phyloP scores from a whole-genome alignment of 2,888 invertebrate species.

The Rhyacophila evoluta region DNA sequence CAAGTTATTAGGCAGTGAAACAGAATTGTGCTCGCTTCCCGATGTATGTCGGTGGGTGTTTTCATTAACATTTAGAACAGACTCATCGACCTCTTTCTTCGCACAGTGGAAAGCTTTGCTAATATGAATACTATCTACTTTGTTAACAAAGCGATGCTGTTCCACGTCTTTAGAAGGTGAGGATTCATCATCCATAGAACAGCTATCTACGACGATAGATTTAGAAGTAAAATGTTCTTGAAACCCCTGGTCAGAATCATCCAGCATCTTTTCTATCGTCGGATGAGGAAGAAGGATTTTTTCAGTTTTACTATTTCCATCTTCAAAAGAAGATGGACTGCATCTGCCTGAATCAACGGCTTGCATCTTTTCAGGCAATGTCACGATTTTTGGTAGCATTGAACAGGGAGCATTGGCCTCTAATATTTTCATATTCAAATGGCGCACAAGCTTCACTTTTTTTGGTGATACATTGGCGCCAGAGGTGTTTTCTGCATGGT shows the following conservation, averaged over 20 bases:
- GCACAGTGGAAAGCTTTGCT: not conserved
- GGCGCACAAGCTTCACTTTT: constrained; percentile 48
- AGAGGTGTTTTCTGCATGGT: not conserved
- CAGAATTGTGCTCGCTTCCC: not conserved
- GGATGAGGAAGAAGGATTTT: not conserved
- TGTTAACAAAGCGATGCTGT: not conserved
- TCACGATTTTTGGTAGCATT: not conserved
- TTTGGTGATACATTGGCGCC: constrained; percentile 36
- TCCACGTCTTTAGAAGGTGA: not conserved
- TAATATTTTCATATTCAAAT: constrained; percentile 33
- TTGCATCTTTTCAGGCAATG: not conserved
- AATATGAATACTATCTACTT: not conserved
- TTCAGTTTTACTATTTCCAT: constrained; percentile 6
- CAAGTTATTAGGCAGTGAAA: constrained; percentile 26
- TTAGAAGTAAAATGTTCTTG: constrained; percentile 17
- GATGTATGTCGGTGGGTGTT: not conserved
- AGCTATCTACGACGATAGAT: not conserved
- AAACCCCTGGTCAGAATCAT: constrained; percentile 27
- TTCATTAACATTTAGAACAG: not conserved
- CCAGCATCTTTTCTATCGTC: not conserved
- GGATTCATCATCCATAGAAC: not conserved
- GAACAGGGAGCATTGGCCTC: not conserved
- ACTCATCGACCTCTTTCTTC: not conserved
- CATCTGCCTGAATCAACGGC: constrained; percentile 23
- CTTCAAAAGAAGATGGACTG: constrained; percentile 4